Percentiles rank a stretch among this genome's conserved stretches.
phyloP scores from a whole-genome alignment of 2,888 invertebrate genomes.

The Drosophila longiperda region DNA sequence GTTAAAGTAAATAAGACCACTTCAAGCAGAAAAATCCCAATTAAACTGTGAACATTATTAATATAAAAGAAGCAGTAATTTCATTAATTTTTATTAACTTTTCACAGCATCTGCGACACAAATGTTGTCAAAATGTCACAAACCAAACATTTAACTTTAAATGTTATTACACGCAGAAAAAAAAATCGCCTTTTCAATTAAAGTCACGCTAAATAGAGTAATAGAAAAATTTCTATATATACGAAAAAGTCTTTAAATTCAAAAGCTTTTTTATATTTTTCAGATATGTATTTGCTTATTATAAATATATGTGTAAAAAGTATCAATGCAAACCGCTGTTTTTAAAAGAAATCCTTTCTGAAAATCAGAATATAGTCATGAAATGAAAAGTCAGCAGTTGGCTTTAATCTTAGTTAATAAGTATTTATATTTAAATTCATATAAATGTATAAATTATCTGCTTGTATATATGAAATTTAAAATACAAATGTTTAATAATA shows the following conservation, averaged over 20 bases:
- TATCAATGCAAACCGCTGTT: not conserved
- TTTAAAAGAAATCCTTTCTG: not conserved
- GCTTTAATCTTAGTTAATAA: not conserved
- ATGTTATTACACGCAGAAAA: not conserved
- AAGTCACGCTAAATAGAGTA: not conserved
- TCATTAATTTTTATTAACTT: not conserved
- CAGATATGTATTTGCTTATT: not conserved
- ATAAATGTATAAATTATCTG: not conserved
- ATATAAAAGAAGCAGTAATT: not conserved
- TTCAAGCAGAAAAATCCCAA: not conserved
- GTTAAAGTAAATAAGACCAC: no score
- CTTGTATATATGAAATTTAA: not conserved
- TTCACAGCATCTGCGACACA: not conserved
- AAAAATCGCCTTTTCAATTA: not conserved
- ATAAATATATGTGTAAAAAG: not conserved
- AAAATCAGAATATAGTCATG: no score
- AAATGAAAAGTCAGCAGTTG: no score
- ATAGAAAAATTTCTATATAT: not conserved
- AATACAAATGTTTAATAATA: not conserved
- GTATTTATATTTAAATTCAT: not conserved
- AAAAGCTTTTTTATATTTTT: not conserved
- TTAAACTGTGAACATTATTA: not conserved
- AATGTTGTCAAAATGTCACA: constrained; percentile 17
- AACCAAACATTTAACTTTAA: constrained; percentile 36
- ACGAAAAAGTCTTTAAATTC: not conserved